Evolutionary conservation across 2,888 invertebrate species (phyloP), one percentile per base, ranked within the genome.

Genomic region (Unio pictorum): DNA sequence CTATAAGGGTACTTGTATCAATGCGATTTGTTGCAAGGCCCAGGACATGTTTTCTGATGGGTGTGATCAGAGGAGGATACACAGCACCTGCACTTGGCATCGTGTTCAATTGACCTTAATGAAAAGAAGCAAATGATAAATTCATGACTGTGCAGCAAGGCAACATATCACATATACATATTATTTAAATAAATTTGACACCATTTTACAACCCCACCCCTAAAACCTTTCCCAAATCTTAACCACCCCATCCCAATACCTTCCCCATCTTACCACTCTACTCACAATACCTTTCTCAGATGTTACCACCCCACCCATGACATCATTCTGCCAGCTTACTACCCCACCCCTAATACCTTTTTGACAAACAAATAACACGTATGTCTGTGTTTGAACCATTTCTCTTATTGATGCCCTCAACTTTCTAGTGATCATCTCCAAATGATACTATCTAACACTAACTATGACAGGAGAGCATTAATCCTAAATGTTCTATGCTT

Each of bases 41-140:
- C 64, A 72, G 71, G 11, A 76, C 60, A 55, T 73, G 79, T 69
- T 78, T 79, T 58, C 86, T 67, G 61, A 89, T 68, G 18, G 88
- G 85, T 45, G 78, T 81, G 34, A 89, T 87, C 20, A 80, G 65
- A 17, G 89, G 89, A 4, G 89, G 86, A 68, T 83, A 82, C 15
- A 90, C 81, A 23, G 87, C 90, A 56, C 90, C 90, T 15, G 87
- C 87, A 81, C 86, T 87, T 8, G 87, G 87, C 87, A 87, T 87
- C 26, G 58, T 82, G 75, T 59, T 15, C 30, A 23, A n/a, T 60
- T 26, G 23, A 45, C 45, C 45, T 45, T 15, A 34, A 3, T 15
- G 26, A 30, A 65, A n/a, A 65, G 15, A 64, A 54, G 17, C 4
- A 64, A 54, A 55, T 11, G 45, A 11, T 45, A 15, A 45, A 11